phyloP scores from a whole-genome alignment of 2,113 vertebrate species.

The Ginglymostoma cirratum region DNA sequence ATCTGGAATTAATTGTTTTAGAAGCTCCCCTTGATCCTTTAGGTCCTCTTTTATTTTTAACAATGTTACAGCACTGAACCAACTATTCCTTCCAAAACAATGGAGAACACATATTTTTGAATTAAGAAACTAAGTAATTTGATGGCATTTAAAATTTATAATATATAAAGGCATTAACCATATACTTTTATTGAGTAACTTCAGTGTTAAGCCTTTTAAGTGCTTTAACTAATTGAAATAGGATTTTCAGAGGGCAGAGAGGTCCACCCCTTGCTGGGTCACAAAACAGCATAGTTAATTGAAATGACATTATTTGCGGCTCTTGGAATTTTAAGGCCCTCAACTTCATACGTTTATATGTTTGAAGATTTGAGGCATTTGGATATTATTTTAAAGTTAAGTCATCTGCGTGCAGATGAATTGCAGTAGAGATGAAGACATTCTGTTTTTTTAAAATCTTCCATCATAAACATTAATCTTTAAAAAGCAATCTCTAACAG shows the following conservation, averaged over 20 bases:
- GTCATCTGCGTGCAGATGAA: background rate
- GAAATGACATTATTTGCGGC: constrained; percentile 22
- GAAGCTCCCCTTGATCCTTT: constrained; percentile 29
- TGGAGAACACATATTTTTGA: background rate
- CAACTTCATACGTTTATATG: background rate
- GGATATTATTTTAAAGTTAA: background rate
- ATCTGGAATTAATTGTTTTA: constrained; percentile 54
- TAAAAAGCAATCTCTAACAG: background rate
- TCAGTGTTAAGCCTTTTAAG: constrained; percentile 45
- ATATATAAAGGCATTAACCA: constrained; percentile 50
- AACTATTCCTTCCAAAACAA: constrained; percentile 49
- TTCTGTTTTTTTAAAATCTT: background rate
- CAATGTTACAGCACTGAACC: constrained; percentile 17
- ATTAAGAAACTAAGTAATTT: constrained; percentile 44
- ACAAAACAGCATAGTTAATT: constrained; percentile 44
- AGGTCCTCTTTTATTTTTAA: constrained; percentile 38
- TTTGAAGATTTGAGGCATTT: background rate
- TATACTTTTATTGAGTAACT: constrained; percentile 55
- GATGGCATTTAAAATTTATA: constrained; percentile 47
- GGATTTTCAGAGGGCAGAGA: constrained; percentile 48
- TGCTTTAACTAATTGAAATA: constrained; percentile 49
- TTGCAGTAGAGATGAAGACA: background rate
- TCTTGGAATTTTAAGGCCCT: constrained; percentile 15
- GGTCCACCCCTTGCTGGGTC: constrained; percentile 45
- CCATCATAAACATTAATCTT: constrained; percentile 22